These are phyloP conservation scores for Scaptomyza parva DNA, from an alignment of 2,888 invertebrate genomes.

Conservation along the genomic window DNA sequence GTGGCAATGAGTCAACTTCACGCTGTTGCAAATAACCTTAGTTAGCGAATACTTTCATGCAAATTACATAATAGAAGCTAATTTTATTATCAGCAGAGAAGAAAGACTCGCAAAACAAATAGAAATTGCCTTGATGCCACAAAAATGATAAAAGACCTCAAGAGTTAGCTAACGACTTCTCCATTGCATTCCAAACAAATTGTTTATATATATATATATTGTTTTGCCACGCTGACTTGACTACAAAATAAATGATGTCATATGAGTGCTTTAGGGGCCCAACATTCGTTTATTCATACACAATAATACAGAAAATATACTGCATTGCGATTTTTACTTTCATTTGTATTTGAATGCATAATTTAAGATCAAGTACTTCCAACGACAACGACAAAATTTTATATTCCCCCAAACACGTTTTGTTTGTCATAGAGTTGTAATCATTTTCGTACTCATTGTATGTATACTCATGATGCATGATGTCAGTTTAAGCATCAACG, in stretches of 20 bases:
- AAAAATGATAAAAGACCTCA: constrained; percentile 8
- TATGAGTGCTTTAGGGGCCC: constrained; percentile 27
- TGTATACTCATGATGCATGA: too few species aligned
- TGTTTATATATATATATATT: constrained; percentile 31
- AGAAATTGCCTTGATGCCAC: not conserved
- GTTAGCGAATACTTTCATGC: constrained; percentile 38
- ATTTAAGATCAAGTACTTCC: constrained; percentile 48
- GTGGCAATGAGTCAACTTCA: constrained; percentile 49
- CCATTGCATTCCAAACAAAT: constrained; percentile 61
- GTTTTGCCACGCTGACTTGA: constrained; percentile 43
- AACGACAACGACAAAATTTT: constrained; percentile 33
- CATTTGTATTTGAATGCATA: constrained; percentile 69
- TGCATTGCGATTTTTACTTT: constrained; percentile 73
- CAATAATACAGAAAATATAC: constrained; percentile 15
- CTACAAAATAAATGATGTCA: constrained; percentile 74
- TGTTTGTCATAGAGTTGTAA: constrained; percentile 2
- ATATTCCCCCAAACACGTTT: constrained; percentile 32
- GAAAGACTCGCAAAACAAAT: not conserved
- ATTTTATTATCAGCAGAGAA: constrained; percentile 45
- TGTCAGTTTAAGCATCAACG: constrained; percentile 59
- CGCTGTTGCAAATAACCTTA: constrained; percentile 40
- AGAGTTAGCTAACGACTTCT: constrained; percentile 29
- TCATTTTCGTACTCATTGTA: not conserved
- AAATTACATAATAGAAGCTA: constrained; percentile 60
- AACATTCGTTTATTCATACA: constrained; percentile 18